A percentile compares a stretch with the other conserved stretches of the same genome.
Evolutionary conservation across 2,113 vertebrate species (phyloP).

Genomic region (Bagarius yarrelli): DNA sequence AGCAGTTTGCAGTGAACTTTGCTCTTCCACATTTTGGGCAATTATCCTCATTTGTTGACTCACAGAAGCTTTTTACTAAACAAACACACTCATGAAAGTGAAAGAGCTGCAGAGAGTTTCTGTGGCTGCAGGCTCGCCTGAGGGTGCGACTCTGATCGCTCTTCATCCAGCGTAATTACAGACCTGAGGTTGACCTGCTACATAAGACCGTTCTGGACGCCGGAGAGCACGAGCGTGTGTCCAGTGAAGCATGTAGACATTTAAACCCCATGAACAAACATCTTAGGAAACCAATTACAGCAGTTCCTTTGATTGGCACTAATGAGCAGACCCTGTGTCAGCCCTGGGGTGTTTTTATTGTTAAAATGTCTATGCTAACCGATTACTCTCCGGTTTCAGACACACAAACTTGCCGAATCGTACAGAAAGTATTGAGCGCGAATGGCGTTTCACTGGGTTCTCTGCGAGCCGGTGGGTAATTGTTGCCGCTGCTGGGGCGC

Average conservation of each 20-base stretch:
- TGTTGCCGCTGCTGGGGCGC: neutral
- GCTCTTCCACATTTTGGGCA: neutral
- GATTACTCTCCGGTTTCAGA: conserved; percentile 12
- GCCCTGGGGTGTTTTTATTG: conserved; percentile 18
- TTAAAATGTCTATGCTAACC: conserved; percentile 1
- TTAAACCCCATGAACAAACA: conserved; percentile 38
- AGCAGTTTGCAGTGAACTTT: neutral
- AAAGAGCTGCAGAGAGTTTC: conserved; percentile 30
- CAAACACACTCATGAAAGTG: neutral
- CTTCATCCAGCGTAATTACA: conserved; percentile 38
- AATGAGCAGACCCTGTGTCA: conserved; percentile 29
- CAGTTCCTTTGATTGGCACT: conserved; percentile 42
- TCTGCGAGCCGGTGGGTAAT: neutral
- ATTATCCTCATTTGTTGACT: neutral
- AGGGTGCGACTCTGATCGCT: conserved; percentile 34
- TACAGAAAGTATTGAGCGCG: neutral
- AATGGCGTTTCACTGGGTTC: neutral
- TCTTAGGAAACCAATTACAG: conserved; percentile 38
- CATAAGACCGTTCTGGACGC: conserved; percentile 34
- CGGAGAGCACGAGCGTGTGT: conserved; percentile 7
- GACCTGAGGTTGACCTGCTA: conserved; percentile 20
- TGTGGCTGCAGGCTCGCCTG: conserved; percentile 18
- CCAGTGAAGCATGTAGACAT: conserved; percentile 22
- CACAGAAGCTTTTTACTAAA: neutral
- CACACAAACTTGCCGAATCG: neutral